These are phyloP conservation scores for Solea senegalensis DNA, from an alignment of 2,113 vertebrate species.

Conservation along the genomic window DNA sequence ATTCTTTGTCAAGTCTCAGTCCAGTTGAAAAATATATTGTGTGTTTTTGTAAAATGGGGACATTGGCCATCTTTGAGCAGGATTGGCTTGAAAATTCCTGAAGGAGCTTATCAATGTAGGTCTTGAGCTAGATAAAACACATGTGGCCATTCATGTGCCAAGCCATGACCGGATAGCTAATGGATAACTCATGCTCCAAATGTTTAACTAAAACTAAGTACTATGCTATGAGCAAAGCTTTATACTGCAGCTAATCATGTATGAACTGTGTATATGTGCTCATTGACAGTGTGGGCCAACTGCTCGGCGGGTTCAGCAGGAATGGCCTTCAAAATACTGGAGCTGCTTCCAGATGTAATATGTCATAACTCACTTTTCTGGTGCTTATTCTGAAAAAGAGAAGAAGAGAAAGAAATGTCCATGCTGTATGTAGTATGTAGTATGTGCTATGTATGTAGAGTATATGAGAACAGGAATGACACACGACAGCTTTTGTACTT, in stretches of 20 bases:
- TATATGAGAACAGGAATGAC: not conserved
- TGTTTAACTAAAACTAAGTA: not conserved
- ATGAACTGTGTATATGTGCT: not conserved
- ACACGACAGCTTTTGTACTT: slow-evolving; percentile 67
- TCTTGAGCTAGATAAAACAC: not conserved
- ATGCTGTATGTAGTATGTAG: no score
- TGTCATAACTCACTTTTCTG: not conserved
- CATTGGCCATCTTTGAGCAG: not conserved
- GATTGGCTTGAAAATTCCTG: not conserved
- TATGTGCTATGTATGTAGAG: no score
- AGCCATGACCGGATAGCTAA: not conserved
- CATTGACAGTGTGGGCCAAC: not conserved
- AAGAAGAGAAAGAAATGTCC: no score
- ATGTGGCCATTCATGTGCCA: not conserved
- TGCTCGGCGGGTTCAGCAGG: not conserved
- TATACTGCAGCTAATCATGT: not conserved
- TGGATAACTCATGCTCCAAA: no score
- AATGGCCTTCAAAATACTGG: not conserved
- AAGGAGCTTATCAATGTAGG: not conserved
- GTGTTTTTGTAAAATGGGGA: not conserved
- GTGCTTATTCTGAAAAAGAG: not conserved
- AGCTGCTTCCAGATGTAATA: not conserved
- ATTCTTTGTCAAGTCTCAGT: no score
- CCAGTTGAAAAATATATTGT: not conserved
- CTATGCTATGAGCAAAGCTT: not conserved